Evolutionary conservation across 2,888 invertebrate genomes (phyloP).

Genomic region (Drosophila kokeensis): DNA sequence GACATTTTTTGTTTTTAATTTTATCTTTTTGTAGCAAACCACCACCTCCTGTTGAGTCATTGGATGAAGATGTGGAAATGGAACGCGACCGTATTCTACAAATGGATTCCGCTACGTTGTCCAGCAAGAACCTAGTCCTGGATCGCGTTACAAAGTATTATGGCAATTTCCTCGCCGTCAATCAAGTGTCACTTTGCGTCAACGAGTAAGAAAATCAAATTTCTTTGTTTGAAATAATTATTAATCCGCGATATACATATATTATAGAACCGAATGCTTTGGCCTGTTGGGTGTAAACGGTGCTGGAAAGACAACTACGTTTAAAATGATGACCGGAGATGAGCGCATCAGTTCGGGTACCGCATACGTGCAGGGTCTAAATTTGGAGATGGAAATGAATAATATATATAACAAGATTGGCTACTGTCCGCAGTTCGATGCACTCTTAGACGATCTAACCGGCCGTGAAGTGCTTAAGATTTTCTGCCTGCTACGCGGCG

Average conservation of each 20-base stretch:
- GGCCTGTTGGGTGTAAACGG: slow-evolving; percentile 94
- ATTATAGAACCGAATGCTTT: slow-evolving; percentile 88
- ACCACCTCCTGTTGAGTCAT: slow-evolving; percentile 77
- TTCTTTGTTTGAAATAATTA: not conserved
- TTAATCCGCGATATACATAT: not conserved
- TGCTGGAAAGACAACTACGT: slow-evolving; percentile 95
- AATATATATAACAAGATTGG: slow-evolving; percentile 88
- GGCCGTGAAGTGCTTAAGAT: slow-evolving; percentile 89
- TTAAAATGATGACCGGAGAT: slow-evolving; percentile 96
- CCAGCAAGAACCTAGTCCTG: slow-evolving; percentile 87
- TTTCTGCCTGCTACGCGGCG: slow-evolving; percentile 88
- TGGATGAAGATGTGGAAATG: slow-evolving; percentile 87
- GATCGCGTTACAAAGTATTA: slow-evolving; percentile 91
- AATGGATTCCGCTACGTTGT: slow-evolving; percentile 83
- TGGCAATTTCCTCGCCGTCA: slow-evolving; percentile 90
- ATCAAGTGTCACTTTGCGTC: slow-evolving; percentile 88
- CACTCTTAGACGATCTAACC: slow-evolving; percentile 89
- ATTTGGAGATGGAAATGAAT: slow-evolving; percentile 86
- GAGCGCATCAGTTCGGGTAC: slow-evolving; percentile 89
- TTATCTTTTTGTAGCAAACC: slow-evolving; percentile 59
- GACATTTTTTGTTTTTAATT: not conserved
- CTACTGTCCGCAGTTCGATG: slow-evolving; percentile 92
- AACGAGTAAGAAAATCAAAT: slow-evolving; percentile 75
- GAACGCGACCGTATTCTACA: slow-evolving; percentile 86
- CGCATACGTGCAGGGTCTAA: slow-evolving; percentile 88